Conservation (phyloP, 1,140 invertebrate species). For the Psilanteris sp. region DNA sequence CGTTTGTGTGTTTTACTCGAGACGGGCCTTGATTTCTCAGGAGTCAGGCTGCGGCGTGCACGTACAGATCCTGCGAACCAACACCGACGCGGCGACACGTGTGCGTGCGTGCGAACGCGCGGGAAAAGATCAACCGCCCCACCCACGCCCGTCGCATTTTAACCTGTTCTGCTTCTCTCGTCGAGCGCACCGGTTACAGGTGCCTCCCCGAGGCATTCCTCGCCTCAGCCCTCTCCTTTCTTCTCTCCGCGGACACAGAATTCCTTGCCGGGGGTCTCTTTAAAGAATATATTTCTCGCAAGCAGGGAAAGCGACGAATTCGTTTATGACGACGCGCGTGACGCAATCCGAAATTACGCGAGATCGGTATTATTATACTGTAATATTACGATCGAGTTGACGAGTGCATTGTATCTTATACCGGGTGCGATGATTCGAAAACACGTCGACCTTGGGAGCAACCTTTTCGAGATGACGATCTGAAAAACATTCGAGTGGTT, state of each 20-base stretch:
- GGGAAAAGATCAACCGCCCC: conserved; percentile 75
- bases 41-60: conserved; percentile 37
- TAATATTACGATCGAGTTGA: conserved; percentile 1
- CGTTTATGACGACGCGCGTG: not conserved
- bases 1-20: conserved; percentile 40
- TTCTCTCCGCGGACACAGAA: conserved; percentile 28
- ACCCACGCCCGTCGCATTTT: conserved; percentile 75
- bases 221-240: conserved; percentile 40
- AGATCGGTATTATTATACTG: too few species aligned
- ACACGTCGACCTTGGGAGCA: conserved; percentile 6
- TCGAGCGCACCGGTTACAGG: conserved; percentile 76
- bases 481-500: not conserved
- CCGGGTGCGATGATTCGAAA: conserved; percentile 4
- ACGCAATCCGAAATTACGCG: not conserved
- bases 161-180: conserved; percentile 76
- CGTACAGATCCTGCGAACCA: conserved; percentile 47
- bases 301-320: conserved; percentile 4
- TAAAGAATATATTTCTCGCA: conserved; percentile 28
- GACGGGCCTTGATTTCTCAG: conserved; percentile 40
- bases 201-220: conserved; percentile 76
- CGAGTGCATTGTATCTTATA: not conserved
- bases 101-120: conserved; percentile 52
- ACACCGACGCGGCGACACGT: conserved; percentile 6
- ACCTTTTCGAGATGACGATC: conserved; percentile 8
- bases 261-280: conserved; percentile 48